A percentile compares a stretch with the other conserved stretches of the same genome.
Conservation (phyloP, 2,797 vertebrate species). For the Coluber constrictor region DNA sequence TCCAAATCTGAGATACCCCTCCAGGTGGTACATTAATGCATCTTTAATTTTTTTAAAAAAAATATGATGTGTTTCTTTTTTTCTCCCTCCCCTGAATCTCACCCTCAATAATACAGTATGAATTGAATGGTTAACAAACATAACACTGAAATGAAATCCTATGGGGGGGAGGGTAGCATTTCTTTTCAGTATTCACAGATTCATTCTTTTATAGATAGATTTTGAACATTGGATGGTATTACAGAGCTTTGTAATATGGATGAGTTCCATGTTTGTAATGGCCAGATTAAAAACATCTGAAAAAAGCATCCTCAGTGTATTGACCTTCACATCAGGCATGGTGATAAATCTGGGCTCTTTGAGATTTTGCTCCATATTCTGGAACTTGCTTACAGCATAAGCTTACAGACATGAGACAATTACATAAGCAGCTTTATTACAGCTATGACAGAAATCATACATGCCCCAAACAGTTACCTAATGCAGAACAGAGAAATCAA, state of each 20-base stretch:
- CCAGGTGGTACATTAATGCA: not conserved
- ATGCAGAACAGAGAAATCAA: not conserved
- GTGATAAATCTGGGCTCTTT: not conserved
- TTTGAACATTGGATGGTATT: not conserved
- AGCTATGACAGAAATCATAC: not conserved
- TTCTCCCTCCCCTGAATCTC: not conserved
- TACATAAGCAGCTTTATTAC: not conserved
- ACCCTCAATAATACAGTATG: not conserved
- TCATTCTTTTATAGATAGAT: not conserved
- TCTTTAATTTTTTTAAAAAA: not conserved
- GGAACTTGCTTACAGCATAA: not conserved
- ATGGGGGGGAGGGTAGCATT: not conserved
- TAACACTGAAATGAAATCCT: not conserved
- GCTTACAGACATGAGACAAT: not conserved
- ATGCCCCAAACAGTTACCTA: not conserved
- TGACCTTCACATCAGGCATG: not conserved
- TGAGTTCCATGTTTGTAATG: not conserved
- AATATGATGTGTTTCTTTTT: not conserved
- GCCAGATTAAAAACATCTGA: not conserved
- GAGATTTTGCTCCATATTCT: not conserved
- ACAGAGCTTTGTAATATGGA: not conserved
- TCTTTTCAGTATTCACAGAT: not conserved
- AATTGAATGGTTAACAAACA: not conserved
- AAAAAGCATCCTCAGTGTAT: not conserved
- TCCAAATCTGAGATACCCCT: not conserved